Conservation (phyloP, 1,140 invertebrate species). For the Orussus abietinus region DNA sequence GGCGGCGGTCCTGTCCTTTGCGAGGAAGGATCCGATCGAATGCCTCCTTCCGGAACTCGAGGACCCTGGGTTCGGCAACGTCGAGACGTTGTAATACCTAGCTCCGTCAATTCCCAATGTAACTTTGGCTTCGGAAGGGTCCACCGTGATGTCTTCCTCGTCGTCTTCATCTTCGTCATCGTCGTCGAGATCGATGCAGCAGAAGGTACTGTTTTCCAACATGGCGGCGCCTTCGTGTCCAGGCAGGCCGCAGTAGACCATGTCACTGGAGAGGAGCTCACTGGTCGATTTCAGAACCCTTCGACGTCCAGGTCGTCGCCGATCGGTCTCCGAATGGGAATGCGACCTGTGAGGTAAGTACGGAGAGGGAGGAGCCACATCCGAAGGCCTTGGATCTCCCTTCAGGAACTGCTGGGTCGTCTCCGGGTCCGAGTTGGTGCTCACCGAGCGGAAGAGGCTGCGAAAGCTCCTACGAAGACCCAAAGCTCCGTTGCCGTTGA, state of each 20-base stretch:
- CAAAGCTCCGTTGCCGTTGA: too few relatives aligned
- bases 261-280: constrained; percentile 46
- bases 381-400: constrained; percentile 56
- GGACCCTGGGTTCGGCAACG: constrained; percentile 26
- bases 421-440: constrained; percentile 53
- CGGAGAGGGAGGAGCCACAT: constrained; percentile 55
- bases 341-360: constrained; percentile 46
- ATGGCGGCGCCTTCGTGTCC: constrained; percentile 15
- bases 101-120: constrained; percentile 47
- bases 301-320: constrained; percentile 29
- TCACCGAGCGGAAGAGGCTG: constrained; percentile 53
- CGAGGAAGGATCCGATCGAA: constrained; percentile 55
- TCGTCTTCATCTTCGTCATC: constrained; percentile 31
- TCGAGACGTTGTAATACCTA: constrained; percentile 55
- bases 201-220: constrained; percentile 19
- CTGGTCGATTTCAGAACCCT: constrained; percentile 40
- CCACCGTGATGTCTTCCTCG: constrained; percentile 39
- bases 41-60: constrained; percentile 47
- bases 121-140: too few relatives aligned
- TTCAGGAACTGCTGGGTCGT: constrained; percentile 54
- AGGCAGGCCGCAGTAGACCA: constrained; percentile 44
- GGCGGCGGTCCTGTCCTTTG: constrained; percentile 26
- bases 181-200: constrained; percentile 26
- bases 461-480: constrained; percentile 44
- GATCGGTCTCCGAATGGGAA: constrained; percentile 44